phyloP scores from a whole-genome alignment of 1,140 invertebrate genomes.

The Triops cancriformis region DNA sequence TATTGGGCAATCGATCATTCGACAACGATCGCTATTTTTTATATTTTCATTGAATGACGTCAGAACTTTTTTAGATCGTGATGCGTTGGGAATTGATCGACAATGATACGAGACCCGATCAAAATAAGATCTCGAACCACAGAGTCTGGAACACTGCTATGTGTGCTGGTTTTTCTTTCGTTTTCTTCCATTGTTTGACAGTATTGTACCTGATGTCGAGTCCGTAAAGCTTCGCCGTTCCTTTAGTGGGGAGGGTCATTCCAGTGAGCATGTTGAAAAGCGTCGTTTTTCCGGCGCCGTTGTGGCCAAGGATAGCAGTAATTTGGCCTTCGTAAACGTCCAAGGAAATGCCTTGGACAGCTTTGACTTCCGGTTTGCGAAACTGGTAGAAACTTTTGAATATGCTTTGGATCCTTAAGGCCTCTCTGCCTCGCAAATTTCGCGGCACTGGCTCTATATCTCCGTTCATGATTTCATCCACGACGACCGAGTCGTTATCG shows the following conservation, averaged over 20 bases:
- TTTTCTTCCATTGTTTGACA: no score
- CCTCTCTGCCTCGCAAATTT: conserved; percentile 61
- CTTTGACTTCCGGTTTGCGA: conserved; percentile 47
- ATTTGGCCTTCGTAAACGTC: conserved; percentile 74
- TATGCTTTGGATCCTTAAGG: conserved; percentile 62
- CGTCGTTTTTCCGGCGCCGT: conserved; percentile 80
- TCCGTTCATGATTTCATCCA: conserved; percentile 23
- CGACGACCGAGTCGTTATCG: conserved; percentile 10
- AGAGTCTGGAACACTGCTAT: no score
- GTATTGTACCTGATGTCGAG: conserved; percentile 56
- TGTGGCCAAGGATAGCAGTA: conserved; percentile 78
- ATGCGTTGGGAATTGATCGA: no score
- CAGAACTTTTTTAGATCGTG: no score
- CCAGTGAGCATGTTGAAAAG: conserved; percentile 75
- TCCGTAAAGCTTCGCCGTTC: conserved; percentile 67
- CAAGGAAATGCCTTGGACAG: conserved; percentile 52
- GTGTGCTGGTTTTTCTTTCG: no score
- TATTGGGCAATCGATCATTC: no score
- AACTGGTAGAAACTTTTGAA: conserved; percentile 56
- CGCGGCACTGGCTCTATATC: conserved; percentile 63
- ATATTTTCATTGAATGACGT: no score
- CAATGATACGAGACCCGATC: no score
- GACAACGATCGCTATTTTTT: no score
- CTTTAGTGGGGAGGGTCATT: conserved; percentile 43
- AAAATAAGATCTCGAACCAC: no score